Percentiles rank a stretch among this genome's conserved stretches.
phyloP scores from a whole-genome alignment of 2,888 invertebrate species.

The Macrostomum cliftonense region DNA sequence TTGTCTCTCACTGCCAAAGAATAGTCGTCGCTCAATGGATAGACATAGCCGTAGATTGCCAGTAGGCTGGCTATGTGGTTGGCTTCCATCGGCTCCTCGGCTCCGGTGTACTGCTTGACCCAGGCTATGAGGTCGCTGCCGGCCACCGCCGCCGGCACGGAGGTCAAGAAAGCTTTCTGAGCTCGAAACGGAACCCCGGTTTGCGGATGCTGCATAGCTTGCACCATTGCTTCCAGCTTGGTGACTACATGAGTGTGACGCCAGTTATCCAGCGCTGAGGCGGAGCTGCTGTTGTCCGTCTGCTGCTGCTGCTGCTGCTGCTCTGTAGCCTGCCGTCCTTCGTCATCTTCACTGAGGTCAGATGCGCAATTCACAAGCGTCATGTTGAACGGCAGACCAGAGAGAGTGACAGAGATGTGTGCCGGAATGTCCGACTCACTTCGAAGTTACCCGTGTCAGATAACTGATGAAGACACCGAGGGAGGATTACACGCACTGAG shows the following conservation, averaged over 20 bases:
- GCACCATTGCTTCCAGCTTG: constrained; percentile 83
- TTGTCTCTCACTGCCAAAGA: constrained; percentile 81
- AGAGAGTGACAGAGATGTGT: too few relatives aligned
- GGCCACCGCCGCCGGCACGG: constrained; percentile 50
- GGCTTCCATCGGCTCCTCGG: constrained; percentile 48
- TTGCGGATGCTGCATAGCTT: constrained; percentile 84
- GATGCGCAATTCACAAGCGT: too few relatives aligned
- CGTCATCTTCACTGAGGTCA: too few relatives aligned
- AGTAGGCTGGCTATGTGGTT: constrained; percentile 82
- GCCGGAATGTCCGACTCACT: too few relatives aligned
- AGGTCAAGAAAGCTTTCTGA: constrained; percentile 81
- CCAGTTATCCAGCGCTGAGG: too few relatives aligned
- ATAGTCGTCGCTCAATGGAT: constrained; percentile 85
- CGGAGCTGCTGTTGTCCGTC: too few relatives aligned
- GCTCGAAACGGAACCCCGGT: constrained; percentile 59
- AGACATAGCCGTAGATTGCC: constrained; percentile 92
- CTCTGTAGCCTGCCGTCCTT: too few relatives aligned
- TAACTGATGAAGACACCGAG: too few relatives aligned
- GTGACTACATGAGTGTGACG: not conserved
- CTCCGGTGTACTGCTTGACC: not conserved
- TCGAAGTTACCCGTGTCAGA: too few relatives aligned
- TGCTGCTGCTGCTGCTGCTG: too few relatives aligned
- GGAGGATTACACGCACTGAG: too few relatives aligned
- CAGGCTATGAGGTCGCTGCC: constrained; percentile 17
- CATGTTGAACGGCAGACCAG: too few relatives aligned